phyloP scores from a whole-genome alignment of 53 echinoderm and acorn worm species.

The Hippasteria phrygiana region DNA sequence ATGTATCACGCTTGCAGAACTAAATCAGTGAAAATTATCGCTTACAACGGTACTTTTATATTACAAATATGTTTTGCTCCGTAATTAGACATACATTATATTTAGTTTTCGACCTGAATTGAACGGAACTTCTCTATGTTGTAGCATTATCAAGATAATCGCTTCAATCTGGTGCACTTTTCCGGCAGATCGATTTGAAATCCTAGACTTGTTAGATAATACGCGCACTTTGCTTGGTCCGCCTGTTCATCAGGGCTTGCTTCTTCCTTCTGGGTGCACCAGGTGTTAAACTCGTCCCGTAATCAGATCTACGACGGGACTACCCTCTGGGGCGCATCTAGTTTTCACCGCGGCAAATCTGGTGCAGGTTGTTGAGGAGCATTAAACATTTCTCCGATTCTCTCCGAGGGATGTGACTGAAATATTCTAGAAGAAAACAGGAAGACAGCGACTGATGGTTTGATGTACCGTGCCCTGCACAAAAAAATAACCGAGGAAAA shows the following conservation, averaged over 20 bases:
- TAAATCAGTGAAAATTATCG: too few relatives aligned
- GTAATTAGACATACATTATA: too few relatives aligned
- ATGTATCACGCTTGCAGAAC: too few relatives aligned
- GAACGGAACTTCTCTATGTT: not conserved
- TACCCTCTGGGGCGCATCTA: not conserved
- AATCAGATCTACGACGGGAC: constrained; percentile 30
- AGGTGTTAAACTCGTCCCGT: constrained; percentile 46
- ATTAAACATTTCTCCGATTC: not conserved
- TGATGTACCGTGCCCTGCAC: too few relatives aligned
- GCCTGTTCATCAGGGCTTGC: constrained; percentile 14
- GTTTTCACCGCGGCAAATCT: not conserved
- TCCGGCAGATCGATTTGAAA: constrained; percentile 35
- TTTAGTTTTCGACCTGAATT: too few relatives aligned
- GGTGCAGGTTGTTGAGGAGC: not conserved
- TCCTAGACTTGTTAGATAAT: constrained; percentile 14
- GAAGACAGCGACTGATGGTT: too few relatives aligned
- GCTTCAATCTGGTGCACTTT: constrained; percentile 11
- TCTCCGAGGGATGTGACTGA: not conserved
- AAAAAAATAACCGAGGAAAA: too few relatives aligned
- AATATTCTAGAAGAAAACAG: too few relatives aligned
- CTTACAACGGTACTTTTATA: too few relatives aligned
- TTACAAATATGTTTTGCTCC: too few relatives aligned
- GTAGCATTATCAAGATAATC: not conserved
- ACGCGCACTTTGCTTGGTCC: constrained; percentile 1
- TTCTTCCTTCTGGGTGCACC: not conserved